phyloP scores from a whole-genome alignment of 1,140 invertebrate genomes.

The Sarcophaga peregrina region DNA sequence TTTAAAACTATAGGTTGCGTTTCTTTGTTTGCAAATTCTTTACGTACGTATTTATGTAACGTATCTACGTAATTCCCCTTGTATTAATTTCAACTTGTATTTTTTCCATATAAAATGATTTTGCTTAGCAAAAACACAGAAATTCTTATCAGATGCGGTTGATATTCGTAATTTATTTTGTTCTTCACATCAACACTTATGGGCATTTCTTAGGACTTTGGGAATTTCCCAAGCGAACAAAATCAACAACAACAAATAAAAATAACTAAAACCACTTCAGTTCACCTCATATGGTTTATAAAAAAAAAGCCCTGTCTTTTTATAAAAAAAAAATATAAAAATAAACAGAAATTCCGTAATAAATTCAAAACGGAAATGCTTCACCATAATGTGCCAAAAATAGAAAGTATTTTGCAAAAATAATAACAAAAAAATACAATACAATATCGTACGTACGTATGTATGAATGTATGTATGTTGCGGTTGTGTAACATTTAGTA shows the following conservation, averaged over 20 bases:
- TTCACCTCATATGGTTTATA: neutral
- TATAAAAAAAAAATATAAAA: no score
- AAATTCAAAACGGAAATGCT: constrained; percentile 14
- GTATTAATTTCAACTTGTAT: no score
- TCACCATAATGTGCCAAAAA: neutral
- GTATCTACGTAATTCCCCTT: no score
- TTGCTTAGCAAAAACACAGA: no score
- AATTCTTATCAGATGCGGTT: neutral
- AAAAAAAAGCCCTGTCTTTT: no score
- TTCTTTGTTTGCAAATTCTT: no score
- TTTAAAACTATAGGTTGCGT: no score
- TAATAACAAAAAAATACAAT: neutral
- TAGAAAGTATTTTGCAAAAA: constrained; percentile 1
- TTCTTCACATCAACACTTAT: neutral
- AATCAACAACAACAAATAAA: neutral
- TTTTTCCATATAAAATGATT: no score
- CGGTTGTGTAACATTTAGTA: no score
- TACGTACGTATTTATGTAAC: no score
- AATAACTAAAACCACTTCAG: neutral
- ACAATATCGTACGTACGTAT: no score
- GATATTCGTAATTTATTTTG: neutral
- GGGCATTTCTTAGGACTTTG: neutral
- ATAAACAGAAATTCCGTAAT: neutral
- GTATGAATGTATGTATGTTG: no score
- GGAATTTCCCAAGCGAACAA: neutral